phyloP scores from a whole-genome alignment of 1,140 invertebrate species.

The Philopotamus ludificatus region DNA sequence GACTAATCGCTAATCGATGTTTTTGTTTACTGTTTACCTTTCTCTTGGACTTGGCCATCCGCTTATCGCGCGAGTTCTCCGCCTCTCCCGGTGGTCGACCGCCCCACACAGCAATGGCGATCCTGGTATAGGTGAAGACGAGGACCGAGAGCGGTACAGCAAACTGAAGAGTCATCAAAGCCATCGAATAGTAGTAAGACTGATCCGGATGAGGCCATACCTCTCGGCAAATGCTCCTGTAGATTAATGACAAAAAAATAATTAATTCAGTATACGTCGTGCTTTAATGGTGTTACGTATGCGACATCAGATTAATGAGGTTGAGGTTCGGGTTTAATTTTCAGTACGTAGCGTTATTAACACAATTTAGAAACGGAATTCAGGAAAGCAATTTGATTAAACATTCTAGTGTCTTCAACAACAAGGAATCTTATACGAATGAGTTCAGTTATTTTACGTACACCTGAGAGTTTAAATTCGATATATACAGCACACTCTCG shows the following conservation, averaged over 20 bases:
- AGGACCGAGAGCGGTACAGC: slow-evolving; percentile 80
- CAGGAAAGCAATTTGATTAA: too few species aligned
- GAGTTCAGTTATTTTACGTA: too few species aligned
- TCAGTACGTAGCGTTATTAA: too few species aligned
- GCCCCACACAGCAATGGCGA: slow-evolving; percentile 86
- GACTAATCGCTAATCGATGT: not conserved
- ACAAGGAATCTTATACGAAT: too few species aligned
- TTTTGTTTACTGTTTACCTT: slow-evolving; percentile 73
- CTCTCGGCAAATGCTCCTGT: slow-evolving; percentile 68
- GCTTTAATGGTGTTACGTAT: too few species aligned
- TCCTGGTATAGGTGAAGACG: slow-evolving; percentile 82
- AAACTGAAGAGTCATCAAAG: slow-evolving; percentile 82
- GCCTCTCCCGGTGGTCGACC: slow-evolving; percentile 81
- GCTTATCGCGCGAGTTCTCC: slow-evolving; percentile 73
- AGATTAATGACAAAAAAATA: slow-evolving; percentile 28
- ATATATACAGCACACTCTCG: too few species aligned
- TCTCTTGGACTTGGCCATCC: slow-evolving; percentile 82
- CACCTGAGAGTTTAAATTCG: too few species aligned
- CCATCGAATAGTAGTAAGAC: slow-evolving; percentile 71
- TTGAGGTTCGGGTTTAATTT: too few species aligned
- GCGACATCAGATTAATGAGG: too few species aligned
- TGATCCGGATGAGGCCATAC: slow-evolving; percentile 60
- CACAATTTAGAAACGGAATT: too few species aligned
- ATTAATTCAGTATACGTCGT: too few species aligned
- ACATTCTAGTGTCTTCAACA: too few species aligned